Percentiles rank a stretch among this genome's conserved stretches.
These are phyloP conservation scores for Burhinus bistriatus DNA, from an alignment of 2,113 vertebrate species.

Conservation along the genomic window DNA sequence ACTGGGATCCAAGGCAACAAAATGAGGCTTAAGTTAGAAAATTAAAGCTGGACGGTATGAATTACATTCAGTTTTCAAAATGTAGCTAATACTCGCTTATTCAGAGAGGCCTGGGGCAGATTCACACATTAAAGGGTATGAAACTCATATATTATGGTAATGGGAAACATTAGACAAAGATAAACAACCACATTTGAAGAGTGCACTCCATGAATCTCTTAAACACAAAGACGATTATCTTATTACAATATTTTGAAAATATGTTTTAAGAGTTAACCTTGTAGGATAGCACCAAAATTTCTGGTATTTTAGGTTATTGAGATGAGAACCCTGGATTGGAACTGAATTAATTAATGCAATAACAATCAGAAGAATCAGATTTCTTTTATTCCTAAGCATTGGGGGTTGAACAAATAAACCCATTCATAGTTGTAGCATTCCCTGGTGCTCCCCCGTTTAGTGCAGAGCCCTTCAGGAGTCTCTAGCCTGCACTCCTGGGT, in stretches of 20 bases:
- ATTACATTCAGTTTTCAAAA: slow-evolving; percentile 27
- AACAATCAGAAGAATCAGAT: neutral
- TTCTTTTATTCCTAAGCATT: neutral
- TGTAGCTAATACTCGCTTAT: slow-evolving; percentile 1
- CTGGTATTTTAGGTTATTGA: neutral
- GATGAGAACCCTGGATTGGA: neutral
- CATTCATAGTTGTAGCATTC: neutral
- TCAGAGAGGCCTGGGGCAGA: slow-evolving; percentile 16
- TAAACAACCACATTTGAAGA: slow-evolving; percentile 10
- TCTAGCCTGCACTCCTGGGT: neutral
- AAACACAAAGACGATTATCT: neutral
- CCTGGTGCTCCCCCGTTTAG: neutral
- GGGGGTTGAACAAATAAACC: neutral
- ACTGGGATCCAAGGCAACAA: neutral
- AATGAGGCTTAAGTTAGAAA: neutral
- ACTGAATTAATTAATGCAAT: neutral
- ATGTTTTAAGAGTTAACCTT: neutral
- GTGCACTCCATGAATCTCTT: neutral
- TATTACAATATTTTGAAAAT: neutral
- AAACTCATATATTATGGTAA: slow-evolving; percentile 21
- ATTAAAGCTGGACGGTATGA: neutral
- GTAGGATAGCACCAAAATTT: neutral
- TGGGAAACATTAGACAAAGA: slow-evolving; percentile 7
- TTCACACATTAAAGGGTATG: slow-evolving; percentile 25
- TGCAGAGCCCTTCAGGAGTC: neutral